Conservation (phyloP, 2,797 vertebrate genomes). For the Xenentodon cancila region DNA sequence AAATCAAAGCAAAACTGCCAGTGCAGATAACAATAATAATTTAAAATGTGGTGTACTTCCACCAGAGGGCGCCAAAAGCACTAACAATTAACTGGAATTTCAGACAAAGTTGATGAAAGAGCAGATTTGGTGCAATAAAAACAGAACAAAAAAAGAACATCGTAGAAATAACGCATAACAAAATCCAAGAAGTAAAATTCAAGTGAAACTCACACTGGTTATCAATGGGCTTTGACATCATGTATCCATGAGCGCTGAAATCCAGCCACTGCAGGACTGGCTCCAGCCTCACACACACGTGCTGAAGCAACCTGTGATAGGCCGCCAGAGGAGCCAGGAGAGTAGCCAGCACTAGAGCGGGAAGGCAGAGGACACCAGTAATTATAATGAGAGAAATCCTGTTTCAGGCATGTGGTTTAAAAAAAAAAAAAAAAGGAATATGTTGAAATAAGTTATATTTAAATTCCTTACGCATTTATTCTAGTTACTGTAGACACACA, state of each 20-base stretch:
- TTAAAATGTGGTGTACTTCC: neutral
- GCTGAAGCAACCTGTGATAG: slow-evolving; percentile 88
- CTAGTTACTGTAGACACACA: slow-evolving; percentile 11
- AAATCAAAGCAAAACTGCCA: neutral
- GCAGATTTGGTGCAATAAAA: neutral
- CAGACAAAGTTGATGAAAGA: no score
- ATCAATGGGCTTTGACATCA: slow-evolving; percentile 91
- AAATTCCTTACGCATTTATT: slow-evolving; percentile 2
- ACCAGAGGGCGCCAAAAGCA: slow-evolving; percentile 3
- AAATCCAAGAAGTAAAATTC: neutral
- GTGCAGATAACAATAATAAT: neutral
- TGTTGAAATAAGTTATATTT: no score
- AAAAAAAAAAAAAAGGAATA: no score
- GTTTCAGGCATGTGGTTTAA: neutral
- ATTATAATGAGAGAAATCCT: neutral
- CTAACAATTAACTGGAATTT: neutral
- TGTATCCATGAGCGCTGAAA: slow-evolving; percentile 91
- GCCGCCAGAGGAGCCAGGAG: slow-evolving; percentile 90
- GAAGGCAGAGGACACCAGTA: neutral
- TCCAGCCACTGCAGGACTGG: slow-evolving; percentile 93
- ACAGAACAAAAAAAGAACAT: neutral
- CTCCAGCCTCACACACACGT: slow-evolving; percentile 84
- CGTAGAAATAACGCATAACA: neutral
- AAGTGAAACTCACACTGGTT: slow-evolving; percentile 87
- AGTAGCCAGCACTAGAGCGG: slow-evolving; percentile 81